A percentile compares a stretch with the other conserved stretches of the same genome.
phyloP scores from a whole-genome alignment of 2,888 invertebrate species.

The Nineta flava region DNA sequence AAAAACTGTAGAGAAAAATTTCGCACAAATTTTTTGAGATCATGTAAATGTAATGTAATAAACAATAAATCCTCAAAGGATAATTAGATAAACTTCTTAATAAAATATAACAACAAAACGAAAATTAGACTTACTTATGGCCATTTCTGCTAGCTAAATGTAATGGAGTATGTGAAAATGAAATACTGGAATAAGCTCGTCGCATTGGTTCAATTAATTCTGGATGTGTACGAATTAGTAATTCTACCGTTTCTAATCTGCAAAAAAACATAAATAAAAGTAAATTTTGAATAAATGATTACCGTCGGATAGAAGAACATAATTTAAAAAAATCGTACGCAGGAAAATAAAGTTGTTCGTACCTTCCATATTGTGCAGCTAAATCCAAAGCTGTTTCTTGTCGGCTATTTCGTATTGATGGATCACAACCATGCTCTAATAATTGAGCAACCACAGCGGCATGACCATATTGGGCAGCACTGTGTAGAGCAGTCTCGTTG shows the following conservation, averaged over 20 bases:
- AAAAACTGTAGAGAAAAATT: too few species aligned
- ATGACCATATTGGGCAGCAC: conserved; percentile 87
- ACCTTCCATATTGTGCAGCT: conserved; percentile 83
- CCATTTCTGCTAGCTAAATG: conserved; percentile 89
- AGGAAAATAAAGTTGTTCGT: conserved; percentile 10
- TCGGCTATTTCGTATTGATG: conserved; percentile 68
- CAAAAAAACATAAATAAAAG: conserved; percentile 8
- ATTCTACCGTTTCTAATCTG: conserved; percentile 75
- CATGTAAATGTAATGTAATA: too few species aligned
- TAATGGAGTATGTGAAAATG: conserved; percentile 68
- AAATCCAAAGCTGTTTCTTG: conserved; percentile 89
- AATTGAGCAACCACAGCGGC: conserved; percentile 69
- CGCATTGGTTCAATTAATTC: conserved; percentile 62
- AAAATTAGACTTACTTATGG: conserved; percentile 49
- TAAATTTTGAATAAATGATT: background rate
- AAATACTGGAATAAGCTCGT: conserved; percentile 31
- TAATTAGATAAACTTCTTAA: too few species aligned
- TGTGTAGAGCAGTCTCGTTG: conserved; percentile 84
- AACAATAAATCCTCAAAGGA: too few species aligned
- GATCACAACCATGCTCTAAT: conserved; percentile 73
- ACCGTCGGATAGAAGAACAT: background rate
- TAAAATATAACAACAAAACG: too few species aligned
- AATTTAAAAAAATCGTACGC: conserved; percentile 12
- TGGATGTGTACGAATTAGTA: conserved; percentile 69
- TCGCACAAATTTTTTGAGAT: too few species aligned